Conservation (phyloP, 2,797 vertebrate species). For the Gobio occitaniae region DNA sequence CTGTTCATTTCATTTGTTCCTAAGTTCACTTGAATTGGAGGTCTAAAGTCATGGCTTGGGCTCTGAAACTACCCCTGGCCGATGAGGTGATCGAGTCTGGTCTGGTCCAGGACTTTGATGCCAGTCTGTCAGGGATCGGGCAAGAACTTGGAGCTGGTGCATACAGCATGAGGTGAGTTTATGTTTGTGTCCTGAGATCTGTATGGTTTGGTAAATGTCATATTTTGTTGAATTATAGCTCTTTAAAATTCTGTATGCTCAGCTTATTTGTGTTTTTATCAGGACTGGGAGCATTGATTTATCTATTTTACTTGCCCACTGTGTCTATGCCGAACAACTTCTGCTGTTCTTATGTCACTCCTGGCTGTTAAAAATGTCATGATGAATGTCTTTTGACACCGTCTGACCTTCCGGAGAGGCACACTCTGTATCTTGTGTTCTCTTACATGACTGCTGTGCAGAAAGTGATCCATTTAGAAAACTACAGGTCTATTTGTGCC, state of each 20-base stretch:
- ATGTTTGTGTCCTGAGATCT: neutral
- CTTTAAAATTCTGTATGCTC: neutral
- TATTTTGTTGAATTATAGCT: neutral
- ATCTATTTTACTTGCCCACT: neutral
- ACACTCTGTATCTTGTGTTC: neutral
- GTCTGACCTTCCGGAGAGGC: neutral
- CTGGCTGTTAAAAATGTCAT: neutral
- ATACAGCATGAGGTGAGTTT: conserved; percentile 96
- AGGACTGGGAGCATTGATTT: neutral
- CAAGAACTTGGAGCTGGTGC: conserved; percentile 96
- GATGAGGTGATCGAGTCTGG: conserved; percentile 98
- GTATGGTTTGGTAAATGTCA: neutral
- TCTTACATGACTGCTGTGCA: conserved; percentile 7
- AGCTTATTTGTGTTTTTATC: neutral
- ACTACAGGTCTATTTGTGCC: neutral
- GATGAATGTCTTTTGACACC: neutral
- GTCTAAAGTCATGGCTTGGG: conserved; percentile 88
- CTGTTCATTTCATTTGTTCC: conserved; percentile 17
- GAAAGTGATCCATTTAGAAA: neutral
- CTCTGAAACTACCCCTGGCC: conserved; percentile 93
- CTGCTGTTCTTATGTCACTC: neutral
- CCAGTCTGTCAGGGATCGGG: conserved; percentile 96
- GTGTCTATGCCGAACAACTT: neutral
- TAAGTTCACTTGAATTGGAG: conserved; percentile 55
- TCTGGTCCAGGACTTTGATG: conserved; percentile 97